Conservation (phyloP, 2,888 invertebrate genomes). For the Pyrgus malvae region DNA sequence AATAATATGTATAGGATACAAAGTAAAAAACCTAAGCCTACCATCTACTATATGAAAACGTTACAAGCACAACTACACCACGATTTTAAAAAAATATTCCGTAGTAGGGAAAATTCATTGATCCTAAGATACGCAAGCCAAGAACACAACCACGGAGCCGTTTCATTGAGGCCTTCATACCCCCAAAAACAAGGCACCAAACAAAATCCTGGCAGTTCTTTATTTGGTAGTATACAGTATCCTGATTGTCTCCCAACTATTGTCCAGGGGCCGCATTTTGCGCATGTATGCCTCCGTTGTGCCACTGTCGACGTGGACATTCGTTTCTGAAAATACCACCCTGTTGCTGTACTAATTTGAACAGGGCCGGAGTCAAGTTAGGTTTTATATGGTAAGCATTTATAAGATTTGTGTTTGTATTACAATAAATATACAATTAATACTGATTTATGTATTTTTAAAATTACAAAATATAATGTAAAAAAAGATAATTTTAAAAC, state of each 20-base stretch:
- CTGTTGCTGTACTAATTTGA: constrained; percentile 71
- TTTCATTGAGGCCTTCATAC: constrained; percentile 14
- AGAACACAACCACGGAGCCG: constrained; percentile 5
- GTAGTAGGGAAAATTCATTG: constrained; percentile 18
- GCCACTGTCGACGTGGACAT: constrained; percentile 52
- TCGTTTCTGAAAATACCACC: constrained; percentile 73
- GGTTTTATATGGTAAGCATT: too few species aligned
- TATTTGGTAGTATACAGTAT: too few species aligned
- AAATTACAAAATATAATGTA: too few species aligned
- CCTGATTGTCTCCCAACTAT: constrained; percentile 21
- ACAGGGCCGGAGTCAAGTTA: constrained; percentile 51
- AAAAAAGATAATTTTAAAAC: too few species aligned
- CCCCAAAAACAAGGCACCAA: constrained; percentile 9
- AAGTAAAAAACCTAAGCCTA: too few species aligned
- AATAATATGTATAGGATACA: too few species aligned
- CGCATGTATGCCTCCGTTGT: constrained; percentile 67
- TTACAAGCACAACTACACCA: too few species aligned
- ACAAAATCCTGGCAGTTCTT: constrained; percentile 19
- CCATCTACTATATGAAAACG: too few species aligned
- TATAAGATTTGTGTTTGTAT: too few species aligned
- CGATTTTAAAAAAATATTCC: too few species aligned
- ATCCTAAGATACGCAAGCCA: constrained; percentile 4
- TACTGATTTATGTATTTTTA: too few species aligned
- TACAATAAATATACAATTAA: too few species aligned
- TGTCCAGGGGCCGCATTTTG: constrained; percentile 49